These are phyloP conservation scores for Myripristis murdjan DNA, from an alignment of 2,797 vertebrate species.

Conservation along the genomic window DNA sequence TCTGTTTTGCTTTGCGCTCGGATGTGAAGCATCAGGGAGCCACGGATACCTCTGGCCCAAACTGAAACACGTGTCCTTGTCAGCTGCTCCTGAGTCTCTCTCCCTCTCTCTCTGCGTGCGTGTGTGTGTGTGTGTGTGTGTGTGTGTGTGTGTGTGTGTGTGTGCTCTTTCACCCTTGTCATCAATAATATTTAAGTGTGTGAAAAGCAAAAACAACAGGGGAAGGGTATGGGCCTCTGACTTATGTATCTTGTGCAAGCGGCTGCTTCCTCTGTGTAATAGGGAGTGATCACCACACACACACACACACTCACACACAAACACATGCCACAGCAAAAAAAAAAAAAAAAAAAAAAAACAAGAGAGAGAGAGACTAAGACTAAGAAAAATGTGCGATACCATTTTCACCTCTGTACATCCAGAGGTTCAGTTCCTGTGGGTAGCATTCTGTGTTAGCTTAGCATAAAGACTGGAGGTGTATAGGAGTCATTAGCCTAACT, in stretches of 20 bases:
- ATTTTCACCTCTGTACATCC: too few species aligned
- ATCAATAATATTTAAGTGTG: background rate
- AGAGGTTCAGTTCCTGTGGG: too few species aligned
- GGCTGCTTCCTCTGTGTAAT: too few species aligned
- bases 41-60: background rate
- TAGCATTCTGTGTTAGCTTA: too few species aligned
- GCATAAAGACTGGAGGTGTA: too few species aligned
- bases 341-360: too few species aligned
- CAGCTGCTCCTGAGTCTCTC: slow-evolving; percentile 3
- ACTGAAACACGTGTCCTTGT: background rate
- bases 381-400: too few species aligned
- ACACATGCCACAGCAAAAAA: too few species aligned
- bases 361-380: too few species aligned
- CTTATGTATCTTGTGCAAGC: background rate
- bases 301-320: background rate
- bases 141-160: background rate
- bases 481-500: too few species aligned
- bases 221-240: background rate
- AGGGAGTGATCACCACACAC: background rate
- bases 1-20: background rate
- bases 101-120: background rate
- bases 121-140: background rate
- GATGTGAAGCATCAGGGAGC: background rate
- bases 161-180: background rate
- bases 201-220: background rate